These are phyloP conservation scores for Gopherus evgoodei DNA, from an alignment of 2,113 vertebrate species.

Conservation along the genomic window DNA sequence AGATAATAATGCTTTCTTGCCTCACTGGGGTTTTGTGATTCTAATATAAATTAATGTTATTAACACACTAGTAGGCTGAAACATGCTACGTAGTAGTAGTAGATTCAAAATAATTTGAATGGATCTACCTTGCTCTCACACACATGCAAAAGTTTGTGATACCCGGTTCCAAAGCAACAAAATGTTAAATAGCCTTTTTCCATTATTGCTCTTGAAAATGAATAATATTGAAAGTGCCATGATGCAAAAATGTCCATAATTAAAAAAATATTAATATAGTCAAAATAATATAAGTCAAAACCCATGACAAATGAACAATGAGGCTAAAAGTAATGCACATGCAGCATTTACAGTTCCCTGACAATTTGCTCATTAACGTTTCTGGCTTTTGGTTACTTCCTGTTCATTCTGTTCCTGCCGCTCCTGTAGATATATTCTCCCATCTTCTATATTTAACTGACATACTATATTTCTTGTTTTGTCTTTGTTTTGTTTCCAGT, in stretches of 20 bases:
- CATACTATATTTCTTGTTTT: slow-evolving; percentile 48
- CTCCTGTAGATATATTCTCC: slow-evolving; percentile 14
- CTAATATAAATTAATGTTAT: not conserved
- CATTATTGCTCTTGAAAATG: slow-evolving; percentile 43
- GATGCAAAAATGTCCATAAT: slow-evolving; percentile 57
- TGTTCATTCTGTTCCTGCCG: not conserved
- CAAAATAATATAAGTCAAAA: not conserved
- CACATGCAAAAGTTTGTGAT: not conserved
- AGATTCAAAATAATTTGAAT: slow-evolving; percentile 17
- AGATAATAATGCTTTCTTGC: not conserved
- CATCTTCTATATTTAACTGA: slow-evolving; percentile 22
- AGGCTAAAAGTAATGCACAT: not conserved
- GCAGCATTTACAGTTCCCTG: slow-evolving; percentile 17
- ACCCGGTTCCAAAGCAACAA: not conserved
- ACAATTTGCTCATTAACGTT: slow-evolving; percentile 18
- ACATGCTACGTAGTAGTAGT: not conserved
- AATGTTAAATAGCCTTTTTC: slow-evolving; percentile 59
- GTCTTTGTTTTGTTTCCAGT: slow-evolving; percentile 58
- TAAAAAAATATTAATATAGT: not conserved
- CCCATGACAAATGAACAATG: not conserved
- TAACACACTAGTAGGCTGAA: not conserved
- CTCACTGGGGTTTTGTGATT: not conserved
- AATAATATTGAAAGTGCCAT: slow-evolving; percentile 32
- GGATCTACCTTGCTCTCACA: not conserved
- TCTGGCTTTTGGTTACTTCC: slow-evolving; percentile 38